Evolutionary conservation across 2,797 vertebrate species (phyloP).

Genomic region (Cryptoprocta ferox): DNA sequence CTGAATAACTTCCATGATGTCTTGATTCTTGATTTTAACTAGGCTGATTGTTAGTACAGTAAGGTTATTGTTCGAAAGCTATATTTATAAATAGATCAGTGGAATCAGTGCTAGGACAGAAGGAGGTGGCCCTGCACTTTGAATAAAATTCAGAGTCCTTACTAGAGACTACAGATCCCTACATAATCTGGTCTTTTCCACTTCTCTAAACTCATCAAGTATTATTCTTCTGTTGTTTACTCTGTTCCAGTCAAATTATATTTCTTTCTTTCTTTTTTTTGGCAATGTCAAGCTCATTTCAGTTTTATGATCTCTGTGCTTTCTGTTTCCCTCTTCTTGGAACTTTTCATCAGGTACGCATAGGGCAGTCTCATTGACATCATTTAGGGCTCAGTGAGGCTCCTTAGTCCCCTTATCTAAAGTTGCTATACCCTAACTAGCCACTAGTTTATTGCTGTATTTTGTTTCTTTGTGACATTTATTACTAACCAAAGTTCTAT

Average conservation of each 20-base stretch:
- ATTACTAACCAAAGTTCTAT: neutral
- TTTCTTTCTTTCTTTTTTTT: neutral
- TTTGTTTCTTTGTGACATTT: slow-evolving; percentile 9
- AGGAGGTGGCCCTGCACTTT: neutral
- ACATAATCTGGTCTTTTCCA: neutral
- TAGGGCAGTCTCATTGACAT: neutral
- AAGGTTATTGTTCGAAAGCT: neutral
- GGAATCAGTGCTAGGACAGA: neutral
- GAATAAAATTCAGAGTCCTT: neutral
- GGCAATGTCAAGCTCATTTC: neutral
- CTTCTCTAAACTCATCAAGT: neutral
- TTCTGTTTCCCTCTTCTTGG: neutral
- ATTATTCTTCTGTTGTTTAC: neutral
- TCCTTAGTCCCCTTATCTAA: neutral
- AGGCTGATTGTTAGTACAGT: neutral
- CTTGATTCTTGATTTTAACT: neutral
- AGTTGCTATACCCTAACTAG: neutral
- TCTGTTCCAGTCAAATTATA: neutral
- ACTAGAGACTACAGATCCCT: neutral
- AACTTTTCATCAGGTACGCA: neutral
- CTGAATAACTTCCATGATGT: neutral
- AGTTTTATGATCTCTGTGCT: neutral
- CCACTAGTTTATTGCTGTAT: neutral
- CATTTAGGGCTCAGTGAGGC: neutral
- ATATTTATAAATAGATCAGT: neutral